Evolutionary conservation across 2,888 invertebrate species (phyloP).

Genomic region (Meandrusa payeni): DNA sequence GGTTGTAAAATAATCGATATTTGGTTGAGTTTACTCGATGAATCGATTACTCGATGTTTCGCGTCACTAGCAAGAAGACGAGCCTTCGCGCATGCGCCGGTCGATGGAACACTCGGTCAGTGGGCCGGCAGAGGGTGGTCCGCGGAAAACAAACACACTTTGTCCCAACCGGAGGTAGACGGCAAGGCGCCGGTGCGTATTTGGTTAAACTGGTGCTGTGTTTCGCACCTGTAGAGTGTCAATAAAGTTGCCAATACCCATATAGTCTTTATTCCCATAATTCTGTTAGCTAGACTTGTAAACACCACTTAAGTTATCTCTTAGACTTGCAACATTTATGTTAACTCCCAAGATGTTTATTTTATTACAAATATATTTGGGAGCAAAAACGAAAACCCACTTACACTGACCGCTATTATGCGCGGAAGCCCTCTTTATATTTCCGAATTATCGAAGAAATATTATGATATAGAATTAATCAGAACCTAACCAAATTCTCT

Average conservation of each 20-base stretch:
- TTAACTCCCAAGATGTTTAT: too few species aligned
- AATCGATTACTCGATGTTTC: neutral
- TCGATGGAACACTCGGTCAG: constrained; percentile 76
- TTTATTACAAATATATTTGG: too few species aligned
- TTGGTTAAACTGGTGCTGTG: constrained; percentile 49
- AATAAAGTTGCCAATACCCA: constrained; percentile 4
- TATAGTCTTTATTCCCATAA: neutral
- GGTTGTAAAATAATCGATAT: neutral
- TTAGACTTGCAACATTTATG: too few species aligned
- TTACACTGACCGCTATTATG: too few species aligned
- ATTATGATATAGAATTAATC: too few species aligned
- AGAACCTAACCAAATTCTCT: too few species aligned
- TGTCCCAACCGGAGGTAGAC: constrained; percentile 63
- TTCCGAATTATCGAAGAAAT: too few species aligned
- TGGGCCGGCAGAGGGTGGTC: constrained; percentile 63
- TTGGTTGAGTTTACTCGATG: neutral
- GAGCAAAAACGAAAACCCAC: too few species aligned
- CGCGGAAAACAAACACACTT: constrained; percentile 70
- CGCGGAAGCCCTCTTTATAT: too few species aligned
- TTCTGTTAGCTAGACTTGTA: too few species aligned
- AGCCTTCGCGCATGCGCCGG: constrained; percentile 65
- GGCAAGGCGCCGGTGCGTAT: constrained; percentile 60
- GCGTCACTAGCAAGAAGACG: constrained; percentile 23
- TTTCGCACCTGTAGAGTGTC: constrained; percentile 61
- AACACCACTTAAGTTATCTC: too few species aligned